Conservation (phyloP, 1,140 invertebrate genomes). For the Apis laboriosa region DNA sequence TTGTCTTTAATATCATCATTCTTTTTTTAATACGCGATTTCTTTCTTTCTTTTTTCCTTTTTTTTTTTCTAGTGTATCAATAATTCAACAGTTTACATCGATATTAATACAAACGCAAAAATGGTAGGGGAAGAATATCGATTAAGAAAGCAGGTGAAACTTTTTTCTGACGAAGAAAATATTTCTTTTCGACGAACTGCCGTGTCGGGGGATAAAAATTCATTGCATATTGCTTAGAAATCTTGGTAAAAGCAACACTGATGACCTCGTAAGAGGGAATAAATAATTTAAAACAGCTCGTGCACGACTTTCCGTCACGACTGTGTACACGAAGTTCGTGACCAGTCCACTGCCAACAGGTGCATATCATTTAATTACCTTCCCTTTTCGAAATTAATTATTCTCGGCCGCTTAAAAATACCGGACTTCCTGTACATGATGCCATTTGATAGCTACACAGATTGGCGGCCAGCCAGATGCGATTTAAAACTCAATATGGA, state of each 20-base stretch:
- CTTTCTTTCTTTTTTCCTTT: not conserved
- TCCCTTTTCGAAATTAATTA: constrained; percentile 55
- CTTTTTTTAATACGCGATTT: not conserved
- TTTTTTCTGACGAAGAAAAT: not conserved
- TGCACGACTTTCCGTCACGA: not conserved
- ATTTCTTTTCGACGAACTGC: not conserved
- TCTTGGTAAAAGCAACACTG: not conserved
- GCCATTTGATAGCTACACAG: constrained; percentile 37
- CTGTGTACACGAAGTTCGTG: constrained; percentile 4
- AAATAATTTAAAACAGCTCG: constrained; percentile 16
- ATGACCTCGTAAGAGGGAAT: not conserved
- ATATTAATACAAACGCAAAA: not conserved
- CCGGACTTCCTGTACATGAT: constrained; percentile 22
- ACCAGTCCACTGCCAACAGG: constrained; percentile 40
- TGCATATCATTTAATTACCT: constrained; percentile 48
- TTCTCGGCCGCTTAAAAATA: constrained; percentile 52
- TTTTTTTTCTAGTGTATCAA: not conserved
- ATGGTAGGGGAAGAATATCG: not conserved
- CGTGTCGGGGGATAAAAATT: not conserved
- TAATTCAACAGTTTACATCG: not conserved
- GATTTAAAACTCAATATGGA: constrained; percentile 55
- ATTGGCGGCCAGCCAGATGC: constrained; percentile 50
- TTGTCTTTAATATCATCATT: too few relatives aligned
- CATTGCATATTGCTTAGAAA: not conserved
- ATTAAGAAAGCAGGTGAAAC: not conserved